Evolutionary conservation across 2,888 invertebrate species (phyloP), one percentile per base, ranked within the genome.

Genomic region (Acanthosoma haemorrhoidale): DNA sequence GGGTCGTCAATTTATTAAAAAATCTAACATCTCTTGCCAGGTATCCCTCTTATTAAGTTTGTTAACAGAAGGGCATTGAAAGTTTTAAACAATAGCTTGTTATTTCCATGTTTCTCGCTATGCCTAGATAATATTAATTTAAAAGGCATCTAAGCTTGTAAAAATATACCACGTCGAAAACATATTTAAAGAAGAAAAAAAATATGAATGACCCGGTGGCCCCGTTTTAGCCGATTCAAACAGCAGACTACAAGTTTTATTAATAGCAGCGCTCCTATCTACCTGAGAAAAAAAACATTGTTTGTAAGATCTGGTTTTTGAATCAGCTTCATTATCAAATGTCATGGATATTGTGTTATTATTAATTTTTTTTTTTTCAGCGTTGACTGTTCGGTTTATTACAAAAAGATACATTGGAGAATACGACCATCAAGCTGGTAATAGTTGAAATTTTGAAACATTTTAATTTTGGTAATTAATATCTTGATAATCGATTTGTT

Each of bases 371-470:
- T 38, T 25, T 11, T 29, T 72, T 71, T 16, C 84, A 91, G 91
- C 91, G 4, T 81, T 94, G 77, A 90, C 92, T 21, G 95, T 96
- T 70, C 86, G 95, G 72, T 96, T 94, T 80, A 83, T 96, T 73
- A 95, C 95, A n/a, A 91, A 90, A 78, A 84, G 95, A 70, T 96
- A 93, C 81, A 96, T 96, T 74, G 94, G 95, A 60, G 95, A 96
- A 82, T 96, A 96, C 81, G 94, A 94, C 80, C 93, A 94, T 80
- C 92, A 94, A 81, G 88, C 91, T 84, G 94, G 94, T 92, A 82
- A 82, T 81, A 59, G 69, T 51, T 51, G 31, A 59, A 18, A 11
- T 34, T 41, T 36, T 71, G 16, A 66, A 38, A 25, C 18, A 41
- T 34, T 18, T 9, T 1, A 21, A 13, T 36, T 21, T 18, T 38